Percentiles rank a stretch among this genome's conserved stretches.
These are phyloP conservation scores for Cyphomyrus discorhynchus DNA, from an alignment of 2,113 vertebrate genomes.

Conservation along the genomic window DNA sequence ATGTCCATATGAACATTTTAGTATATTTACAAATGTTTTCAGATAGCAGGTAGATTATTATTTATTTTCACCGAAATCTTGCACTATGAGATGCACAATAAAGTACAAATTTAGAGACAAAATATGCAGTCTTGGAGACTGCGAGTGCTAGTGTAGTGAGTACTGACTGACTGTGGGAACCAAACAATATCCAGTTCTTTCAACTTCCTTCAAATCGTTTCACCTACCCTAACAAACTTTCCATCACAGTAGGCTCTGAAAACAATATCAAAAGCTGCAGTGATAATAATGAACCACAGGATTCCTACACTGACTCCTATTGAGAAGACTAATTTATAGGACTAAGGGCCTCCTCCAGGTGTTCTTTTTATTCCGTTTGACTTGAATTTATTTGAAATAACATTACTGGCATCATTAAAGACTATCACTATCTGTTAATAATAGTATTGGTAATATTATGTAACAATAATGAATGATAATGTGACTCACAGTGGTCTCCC, in stretches of 20 bases:
- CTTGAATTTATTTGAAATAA: background rate
- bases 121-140: too few species aligned
- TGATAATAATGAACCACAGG: background rate
- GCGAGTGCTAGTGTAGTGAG: too few species aligned
- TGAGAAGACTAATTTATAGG: background rate
- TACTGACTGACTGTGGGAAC: too few species aligned
- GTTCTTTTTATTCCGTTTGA: background rate
- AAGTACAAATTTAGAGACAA: too few species aligned
- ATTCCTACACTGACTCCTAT: background rate
- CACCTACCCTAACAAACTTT: background rate
- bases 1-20: background rate
- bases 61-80: too few species aligned
- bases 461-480: background rate
- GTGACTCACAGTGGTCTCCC: slow-evolving; percentile 78
- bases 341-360: background rate
- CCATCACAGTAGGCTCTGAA: background rate
- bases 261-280: background rate
- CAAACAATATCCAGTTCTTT: background rate
- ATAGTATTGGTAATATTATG: background rate
- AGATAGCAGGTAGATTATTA: too few species aligned
- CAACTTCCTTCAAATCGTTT: background rate
- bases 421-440: too few species aligned
- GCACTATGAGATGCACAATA: too few species aligned
- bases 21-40: too few species aligned
- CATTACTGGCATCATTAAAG: background rate